phyloP scores from a whole-genome alignment of 2,888 invertebrate species.

The Heliconius cydno region DNA sequence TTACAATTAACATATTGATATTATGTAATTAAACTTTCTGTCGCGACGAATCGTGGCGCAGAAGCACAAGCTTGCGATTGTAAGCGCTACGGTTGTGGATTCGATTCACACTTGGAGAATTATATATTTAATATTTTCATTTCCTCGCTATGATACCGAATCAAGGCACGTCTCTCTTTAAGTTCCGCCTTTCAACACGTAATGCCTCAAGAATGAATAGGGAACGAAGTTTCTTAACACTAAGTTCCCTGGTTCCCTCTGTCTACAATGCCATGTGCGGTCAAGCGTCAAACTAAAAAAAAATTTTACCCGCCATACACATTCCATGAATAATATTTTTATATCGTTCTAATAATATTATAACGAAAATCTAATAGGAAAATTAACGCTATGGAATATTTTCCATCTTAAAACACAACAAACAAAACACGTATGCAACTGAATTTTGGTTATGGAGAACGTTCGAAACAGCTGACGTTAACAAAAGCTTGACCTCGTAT shows the following conservation, averaged over 20 bases:
- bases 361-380: background rate
- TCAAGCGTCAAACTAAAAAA: too few species aligned
- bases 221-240: background rate
- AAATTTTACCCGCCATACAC: background rate
- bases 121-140: too few species aligned
- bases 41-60: background rate
- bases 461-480: conserved; percentile 27
- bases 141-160: too few species aligned
- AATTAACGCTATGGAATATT: conserved; percentile 11
- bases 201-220: background rate
- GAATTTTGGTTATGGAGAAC: conserved; percentile 27
- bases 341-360: background rate
- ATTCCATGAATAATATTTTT: background rate
- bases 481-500: conserved; percentile 30
- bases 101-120: too few species aligned
- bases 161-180: too few species aligned
- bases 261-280: too few species aligned
- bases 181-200: too few species aligned
- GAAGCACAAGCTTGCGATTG: too few species aligned
- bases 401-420: conserved; percentile 9
- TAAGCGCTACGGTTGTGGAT: too few species aligned
- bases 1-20: background rate
- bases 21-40: background rate
- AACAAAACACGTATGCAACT: conserved; percentile 22
- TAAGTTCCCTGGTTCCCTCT: background rate